phyloP scores from a whole-genome alignment of 1,140 invertebrate species.

The Uloborus diversus region DNA sequence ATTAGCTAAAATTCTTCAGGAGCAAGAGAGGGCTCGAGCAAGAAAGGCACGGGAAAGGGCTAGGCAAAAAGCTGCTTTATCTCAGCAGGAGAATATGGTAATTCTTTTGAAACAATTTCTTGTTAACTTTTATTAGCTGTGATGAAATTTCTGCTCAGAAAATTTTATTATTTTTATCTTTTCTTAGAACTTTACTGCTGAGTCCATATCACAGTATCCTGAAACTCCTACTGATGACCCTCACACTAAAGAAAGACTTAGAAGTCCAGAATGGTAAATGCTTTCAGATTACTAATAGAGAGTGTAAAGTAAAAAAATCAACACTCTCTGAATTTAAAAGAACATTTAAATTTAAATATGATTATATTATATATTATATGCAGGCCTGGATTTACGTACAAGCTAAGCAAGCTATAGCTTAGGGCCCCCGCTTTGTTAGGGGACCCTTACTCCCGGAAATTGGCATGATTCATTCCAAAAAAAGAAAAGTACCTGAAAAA shows the following conservation, averaged over 20 bases:
- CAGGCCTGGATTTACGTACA: no score
- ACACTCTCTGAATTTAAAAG: no score
- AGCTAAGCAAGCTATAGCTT: no score
- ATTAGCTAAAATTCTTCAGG: conserved; percentile 86
- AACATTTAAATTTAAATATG: no score
- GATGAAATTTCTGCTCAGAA: neutral
- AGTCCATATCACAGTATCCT: neutral
- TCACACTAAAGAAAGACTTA: conserved; percentile 13
- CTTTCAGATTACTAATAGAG: no score
- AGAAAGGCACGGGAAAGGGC: conserved; percentile 74
- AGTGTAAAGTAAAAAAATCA: no score
- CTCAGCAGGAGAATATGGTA: conserved; percentile 58
- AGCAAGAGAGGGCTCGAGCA: conserved; percentile 78
- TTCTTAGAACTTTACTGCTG: neutral
- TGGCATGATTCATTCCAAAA: no score
- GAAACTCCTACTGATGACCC: neutral
- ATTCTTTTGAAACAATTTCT: neutral
- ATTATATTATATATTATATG: no score
- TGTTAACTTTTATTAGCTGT: neutral
- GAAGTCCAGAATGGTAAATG: conserved; percentile 32
- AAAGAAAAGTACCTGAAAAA: no score
- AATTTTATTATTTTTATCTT: neutral
- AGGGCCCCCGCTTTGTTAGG: no score
- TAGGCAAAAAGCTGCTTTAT: conserved; percentile 68
- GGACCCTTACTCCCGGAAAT: no score